A percentile compares a stretch with the other conserved stretches of the same genome.
These are phyloP conservation scores for Macrobrachium nipponense DNA, from an alignment of 1,140 invertebrate genomes.

Conservation along the genomic window DNA sequence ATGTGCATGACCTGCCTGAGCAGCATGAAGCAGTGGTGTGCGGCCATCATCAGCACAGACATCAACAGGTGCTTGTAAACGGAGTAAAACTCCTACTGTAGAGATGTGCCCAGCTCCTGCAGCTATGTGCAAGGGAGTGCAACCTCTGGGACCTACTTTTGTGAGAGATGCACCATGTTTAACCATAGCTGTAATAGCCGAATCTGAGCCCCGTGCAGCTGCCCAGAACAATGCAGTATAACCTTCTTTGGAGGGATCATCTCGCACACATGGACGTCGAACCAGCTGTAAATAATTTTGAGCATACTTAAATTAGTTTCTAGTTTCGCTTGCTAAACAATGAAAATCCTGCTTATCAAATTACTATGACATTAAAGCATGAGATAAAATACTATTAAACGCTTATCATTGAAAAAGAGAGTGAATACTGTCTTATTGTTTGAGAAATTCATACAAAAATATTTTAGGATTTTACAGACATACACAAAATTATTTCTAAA, in stretches of 20 bases:
- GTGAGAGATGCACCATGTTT: slow-evolving; percentile 39
- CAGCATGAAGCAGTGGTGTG: slow-evolving; percentile 50
- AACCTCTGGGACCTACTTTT: slow-evolving; percentile 42
- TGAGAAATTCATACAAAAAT: too few relatives aligned
- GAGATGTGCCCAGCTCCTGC: slow-evolving; percentile 47
- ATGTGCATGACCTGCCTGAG: slow-evolving; percentile 52
- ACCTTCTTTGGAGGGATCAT: slow-evolving; percentile 46
- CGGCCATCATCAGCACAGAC: slow-evolving; percentile 47
- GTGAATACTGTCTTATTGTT: too few relatives aligned
- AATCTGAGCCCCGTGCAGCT: slow-evolving; percentile 44
- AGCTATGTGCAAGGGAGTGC: slow-evolving; percentile 54
- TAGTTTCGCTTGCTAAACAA: neutral
- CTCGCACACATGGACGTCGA: slow-evolving; percentile 42
- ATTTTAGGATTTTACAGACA: too few relatives aligned
- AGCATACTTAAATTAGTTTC: neutral
- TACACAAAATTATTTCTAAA: too few relatives aligned
- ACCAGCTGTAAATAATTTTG: slow-evolving; percentile 34
- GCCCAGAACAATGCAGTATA: slow-evolving; percentile 48
- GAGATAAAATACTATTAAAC: too few relatives aligned
- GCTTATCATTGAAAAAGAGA: too few relatives aligned
- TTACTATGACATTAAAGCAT: neutral
- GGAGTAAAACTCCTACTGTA: slow-evolving; percentile 35
- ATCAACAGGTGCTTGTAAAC: slow-evolving; percentile 35
- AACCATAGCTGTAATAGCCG: slow-evolving; percentile 47
- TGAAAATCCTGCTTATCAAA: neutral